Percentiles rank a stretch among this genome's conserved stretches.
Evolutionary conservation across 2,797 vertebrate genomes (phyloP).

Genomic region (Tenualosa ilisha): DNA sequence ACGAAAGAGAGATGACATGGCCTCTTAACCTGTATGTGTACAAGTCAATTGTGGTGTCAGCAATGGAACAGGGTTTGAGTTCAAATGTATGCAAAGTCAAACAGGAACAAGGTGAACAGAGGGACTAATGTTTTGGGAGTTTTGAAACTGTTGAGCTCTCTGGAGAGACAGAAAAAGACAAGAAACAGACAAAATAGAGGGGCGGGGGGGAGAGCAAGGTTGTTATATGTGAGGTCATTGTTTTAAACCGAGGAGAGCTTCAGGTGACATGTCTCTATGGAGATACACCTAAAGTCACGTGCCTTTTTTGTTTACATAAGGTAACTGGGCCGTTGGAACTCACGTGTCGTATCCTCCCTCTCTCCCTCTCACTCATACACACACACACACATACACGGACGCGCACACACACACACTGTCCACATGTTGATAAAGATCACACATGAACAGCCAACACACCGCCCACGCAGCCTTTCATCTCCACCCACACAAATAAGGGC

Average conservation of each 20-base stretch:
- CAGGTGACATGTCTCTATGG: conserved; percentile 44
- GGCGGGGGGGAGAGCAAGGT: conserved; percentile 22
- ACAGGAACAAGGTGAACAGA: not conserved
- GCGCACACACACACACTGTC: conserved; percentile 24
- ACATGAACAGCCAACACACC: not conserved
- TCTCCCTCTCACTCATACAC: conserved; percentile 35
- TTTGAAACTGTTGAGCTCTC: not conserved
- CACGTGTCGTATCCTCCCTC: not conserved
- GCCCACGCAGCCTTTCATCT: conserved; percentile 4
- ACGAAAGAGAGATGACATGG: not conserved
- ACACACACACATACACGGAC: not conserved
- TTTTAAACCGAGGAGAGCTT: conserved; percentile 30
- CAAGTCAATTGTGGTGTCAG: not conserved
- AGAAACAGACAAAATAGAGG: not conserved
- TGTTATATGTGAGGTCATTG: conserved; percentile 62
- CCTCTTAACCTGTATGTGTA: not conserved
- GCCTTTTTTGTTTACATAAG: conserved; percentile 72
- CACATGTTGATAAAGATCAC: not conserved
- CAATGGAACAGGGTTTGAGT: not conserved
- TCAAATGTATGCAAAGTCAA: not conserved
- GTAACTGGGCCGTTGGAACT: conserved; percentile 61
- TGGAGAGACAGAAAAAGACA: not conserved
- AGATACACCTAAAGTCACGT: conserved; percentile 67
- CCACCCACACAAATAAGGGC: conserved; percentile 17
- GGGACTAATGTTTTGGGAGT: not conserved